Percentiles rank a stretch among this genome's conserved stretches.
Conservation (phyloP, 2,888 invertebrate genomes). For the Diadegma fenestrale region DNA sequence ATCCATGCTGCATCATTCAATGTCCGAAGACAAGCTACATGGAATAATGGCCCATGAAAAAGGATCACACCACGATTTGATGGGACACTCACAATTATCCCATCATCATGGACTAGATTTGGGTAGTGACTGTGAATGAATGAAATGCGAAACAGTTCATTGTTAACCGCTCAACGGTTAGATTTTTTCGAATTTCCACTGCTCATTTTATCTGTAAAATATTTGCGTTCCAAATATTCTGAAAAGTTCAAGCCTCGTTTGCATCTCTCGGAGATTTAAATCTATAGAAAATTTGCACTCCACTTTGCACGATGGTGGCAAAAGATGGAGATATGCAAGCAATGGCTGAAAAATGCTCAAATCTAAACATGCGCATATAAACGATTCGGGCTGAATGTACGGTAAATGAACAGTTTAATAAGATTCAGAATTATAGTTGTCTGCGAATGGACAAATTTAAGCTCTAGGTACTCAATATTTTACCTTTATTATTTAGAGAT, state of each 20-base stretch:
- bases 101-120: neutral
- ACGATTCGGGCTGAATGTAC: neutral
- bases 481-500: neutral
- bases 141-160: neutral
- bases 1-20: neutral
- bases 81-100: neutral
- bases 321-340: neutral
- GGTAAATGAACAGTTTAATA: neutral
- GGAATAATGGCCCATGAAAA: too few relatives aligned
- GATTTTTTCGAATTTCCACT: neutral
- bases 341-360: neutral
- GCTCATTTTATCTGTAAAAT: neutral
- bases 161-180: neutral
- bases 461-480: neutral
- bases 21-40: neutral
- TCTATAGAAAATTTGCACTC: neutral
- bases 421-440: neutral
- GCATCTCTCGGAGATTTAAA: neutral
- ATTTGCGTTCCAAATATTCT: neutral
- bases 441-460: neutral
- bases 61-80: too few relatives aligned
- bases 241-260: neutral
- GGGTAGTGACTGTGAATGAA: neutral
- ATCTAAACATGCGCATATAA: neutral
- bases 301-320: neutral